phyloP scores from a whole-genome alignment of 2,113 vertebrate genomes.

The Apaloderma vittatum region DNA sequence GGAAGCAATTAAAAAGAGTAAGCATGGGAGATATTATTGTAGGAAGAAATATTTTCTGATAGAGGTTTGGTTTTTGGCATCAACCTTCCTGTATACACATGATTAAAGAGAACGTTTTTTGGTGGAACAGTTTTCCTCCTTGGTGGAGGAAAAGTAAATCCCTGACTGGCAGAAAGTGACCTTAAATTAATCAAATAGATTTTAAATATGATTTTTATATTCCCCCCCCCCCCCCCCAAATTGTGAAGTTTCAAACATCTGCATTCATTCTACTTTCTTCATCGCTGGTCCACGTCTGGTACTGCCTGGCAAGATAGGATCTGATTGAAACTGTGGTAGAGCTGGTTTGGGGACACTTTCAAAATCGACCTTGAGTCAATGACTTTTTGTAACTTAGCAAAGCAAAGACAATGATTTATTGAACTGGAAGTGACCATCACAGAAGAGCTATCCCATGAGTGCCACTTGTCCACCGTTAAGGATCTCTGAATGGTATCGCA shows the following conservation, averaged over 20 bases:
- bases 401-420: not conserved
- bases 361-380: not conserved
- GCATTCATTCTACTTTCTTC: not conserved
- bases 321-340: not conserved
- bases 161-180: not conserved
- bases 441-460: not conserved
- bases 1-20: not conserved
- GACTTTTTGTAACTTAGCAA: not conserved
- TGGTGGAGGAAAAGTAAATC: not conserved
- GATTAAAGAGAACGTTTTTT: not conserved
- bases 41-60: not conserved
- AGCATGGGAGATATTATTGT: not conserved
- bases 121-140: not conserved
- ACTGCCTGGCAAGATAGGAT: not conserved
- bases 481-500: not conserved
- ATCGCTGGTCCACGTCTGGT: not conserved
- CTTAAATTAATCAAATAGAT: not conserved
- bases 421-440: not conserved
- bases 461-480: not conserved
- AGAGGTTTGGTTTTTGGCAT: not conserved
- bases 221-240: too few relatives aligned
- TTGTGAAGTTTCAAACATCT: not conserved
- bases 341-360: not conserved
- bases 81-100: not conserved
- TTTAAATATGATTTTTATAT: not conserved